Percentiles rank a stretch among this genome's conserved stretches.
These are phyloP conservation scores for Zeugodacus cucurbitae DNA, from an alignment of 1,140 invertebrate species.

Conservation along the genomic window DNA sequence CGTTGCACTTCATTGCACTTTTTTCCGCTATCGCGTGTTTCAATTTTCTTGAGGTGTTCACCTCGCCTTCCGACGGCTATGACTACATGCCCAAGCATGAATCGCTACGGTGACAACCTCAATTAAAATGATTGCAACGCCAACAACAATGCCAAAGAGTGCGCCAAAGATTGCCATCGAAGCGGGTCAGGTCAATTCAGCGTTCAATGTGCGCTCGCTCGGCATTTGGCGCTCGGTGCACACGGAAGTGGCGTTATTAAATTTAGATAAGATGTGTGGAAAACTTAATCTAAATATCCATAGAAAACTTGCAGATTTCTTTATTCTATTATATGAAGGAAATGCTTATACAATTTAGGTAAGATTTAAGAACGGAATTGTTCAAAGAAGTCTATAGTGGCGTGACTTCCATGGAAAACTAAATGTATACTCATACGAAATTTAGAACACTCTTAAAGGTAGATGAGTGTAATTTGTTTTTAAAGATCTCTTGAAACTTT, in stretches of 20 bases:
- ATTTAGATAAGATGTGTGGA: neutral
- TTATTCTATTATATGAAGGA: neutral
- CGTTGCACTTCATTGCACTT: conserved; percentile 14
- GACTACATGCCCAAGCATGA: conserved; percentile 8
- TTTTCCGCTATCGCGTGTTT: conserved; percentile 1
- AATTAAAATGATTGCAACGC: conserved; percentile 38
- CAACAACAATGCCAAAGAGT: neutral
- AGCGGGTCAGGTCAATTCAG: conserved; percentile 26
- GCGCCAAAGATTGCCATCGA: conserved; percentile 20
- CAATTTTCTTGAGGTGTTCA: conserved; percentile 28
- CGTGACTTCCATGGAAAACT: too few species aligned
- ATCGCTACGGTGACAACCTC: conserved; percentile 31
- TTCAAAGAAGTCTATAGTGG: too few species aligned
- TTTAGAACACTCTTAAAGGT: too few species aligned
- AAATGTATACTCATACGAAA: too few species aligned
- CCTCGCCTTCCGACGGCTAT: neutral
- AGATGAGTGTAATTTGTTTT: too few species aligned
- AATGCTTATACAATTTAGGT: neutral
- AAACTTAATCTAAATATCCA: too few species aligned
- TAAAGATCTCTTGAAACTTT: too few species aligned
- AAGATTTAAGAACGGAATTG: too few species aligned
- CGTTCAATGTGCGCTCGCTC: neutral
- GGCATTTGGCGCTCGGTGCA: neutral
- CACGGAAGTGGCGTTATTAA: conserved; percentile 20
- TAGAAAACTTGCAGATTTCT: too few species aligned